These are phyloP conservation scores for Agriopis aurantiaria DNA, from an alignment of 2,888 invertebrate genomes.

Conservation along the genomic window DNA sequence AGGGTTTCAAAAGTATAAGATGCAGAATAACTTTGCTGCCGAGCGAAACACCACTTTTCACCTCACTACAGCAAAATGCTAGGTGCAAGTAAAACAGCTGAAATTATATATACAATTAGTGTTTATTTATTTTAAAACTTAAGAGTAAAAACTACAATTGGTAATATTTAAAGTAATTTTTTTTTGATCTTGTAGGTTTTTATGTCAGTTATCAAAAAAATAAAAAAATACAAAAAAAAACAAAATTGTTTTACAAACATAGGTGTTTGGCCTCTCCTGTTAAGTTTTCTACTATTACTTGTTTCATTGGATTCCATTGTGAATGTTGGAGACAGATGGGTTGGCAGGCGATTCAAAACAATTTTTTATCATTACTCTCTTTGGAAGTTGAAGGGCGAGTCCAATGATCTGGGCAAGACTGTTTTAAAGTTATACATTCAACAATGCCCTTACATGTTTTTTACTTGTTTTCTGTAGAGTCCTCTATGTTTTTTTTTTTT, in stretches of 20 bases:
- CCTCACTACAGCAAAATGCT: conserved; percentile 1
- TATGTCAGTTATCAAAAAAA: no score
- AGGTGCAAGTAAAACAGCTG: neutral
- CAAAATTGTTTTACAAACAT: no score
- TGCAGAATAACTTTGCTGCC: neutral
- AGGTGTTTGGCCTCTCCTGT: no score
- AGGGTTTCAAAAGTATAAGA: neutral
- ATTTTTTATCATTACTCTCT: neutral
- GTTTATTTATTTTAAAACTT: conserved; percentile 1
- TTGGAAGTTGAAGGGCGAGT: no score
- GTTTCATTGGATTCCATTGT: conserved; percentile 5
- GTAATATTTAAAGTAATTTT: conserved; percentile 5
- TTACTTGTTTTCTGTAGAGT: no score
- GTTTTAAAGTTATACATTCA: no score
- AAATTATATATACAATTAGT: neutral
- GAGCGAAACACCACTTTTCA: neutral
- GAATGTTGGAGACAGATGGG: neutral
- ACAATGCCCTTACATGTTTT: no score
- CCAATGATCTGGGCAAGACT: no score
- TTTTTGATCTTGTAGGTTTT: neutral
- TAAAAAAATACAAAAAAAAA: no score
- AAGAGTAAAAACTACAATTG: neutral
- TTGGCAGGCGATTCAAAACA: conserved; percentile 3
- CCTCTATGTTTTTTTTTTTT: no score
- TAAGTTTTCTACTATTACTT: neutral